Percentiles rank a stretch among this genome's conserved stretches.
Conservation (phyloP, 1,140 invertebrate species). For the Dendroctonus valens region DNA sequence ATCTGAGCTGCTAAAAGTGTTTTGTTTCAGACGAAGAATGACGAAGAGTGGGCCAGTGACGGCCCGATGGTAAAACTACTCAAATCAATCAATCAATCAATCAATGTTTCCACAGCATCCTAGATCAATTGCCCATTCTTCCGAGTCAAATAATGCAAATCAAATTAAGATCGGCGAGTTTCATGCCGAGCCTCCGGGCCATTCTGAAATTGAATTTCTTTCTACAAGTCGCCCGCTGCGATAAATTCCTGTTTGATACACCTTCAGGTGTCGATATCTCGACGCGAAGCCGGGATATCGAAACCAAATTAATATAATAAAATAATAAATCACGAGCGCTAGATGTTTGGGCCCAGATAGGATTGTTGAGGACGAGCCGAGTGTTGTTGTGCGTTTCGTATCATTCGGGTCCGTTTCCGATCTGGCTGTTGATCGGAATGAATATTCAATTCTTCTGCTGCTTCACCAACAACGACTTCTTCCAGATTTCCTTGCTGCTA, state of each 20-base stretch:
- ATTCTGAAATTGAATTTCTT: slow-evolving; percentile 32
- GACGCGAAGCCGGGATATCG: slow-evolving; percentile 18
- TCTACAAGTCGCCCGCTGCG: slow-evolving; percentile 29
- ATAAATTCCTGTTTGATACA: slow-evolving; percentile 33
- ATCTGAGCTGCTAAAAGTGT: too few species aligned
- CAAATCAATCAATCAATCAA: too few species aligned
- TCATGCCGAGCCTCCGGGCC: slow-evolving; percentile 1
- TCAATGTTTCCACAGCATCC: too few species aligned
- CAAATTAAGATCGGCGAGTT: slow-evolving; percentile 12
- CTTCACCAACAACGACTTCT: too few species aligned
- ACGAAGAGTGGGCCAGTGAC: too few species aligned
- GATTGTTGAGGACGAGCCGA: slow-evolving; percentile 19
- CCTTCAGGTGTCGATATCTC: slow-evolving; percentile 32
- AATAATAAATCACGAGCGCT: slow-evolving; percentile 33
- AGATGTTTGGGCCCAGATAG: slow-evolving; percentile 21
- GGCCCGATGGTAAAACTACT: too few species aligned
- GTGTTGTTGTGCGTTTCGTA: neutral
- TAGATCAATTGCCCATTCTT: too few species aligned
- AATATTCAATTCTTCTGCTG: too few species aligned
- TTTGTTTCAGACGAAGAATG: too few species aligned
- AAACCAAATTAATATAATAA: slow-evolving; percentile 34
- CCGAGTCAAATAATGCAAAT: slow-evolving; percentile 1
- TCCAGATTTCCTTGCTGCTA: too few species aligned
- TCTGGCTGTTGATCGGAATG: too few species aligned
- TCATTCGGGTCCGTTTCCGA: neutral